These are phyloP conservation scores for Vanessa cardui DNA, from an alignment of 2,888 invertebrate genomes.

Conservation along the genomic window DNA sequence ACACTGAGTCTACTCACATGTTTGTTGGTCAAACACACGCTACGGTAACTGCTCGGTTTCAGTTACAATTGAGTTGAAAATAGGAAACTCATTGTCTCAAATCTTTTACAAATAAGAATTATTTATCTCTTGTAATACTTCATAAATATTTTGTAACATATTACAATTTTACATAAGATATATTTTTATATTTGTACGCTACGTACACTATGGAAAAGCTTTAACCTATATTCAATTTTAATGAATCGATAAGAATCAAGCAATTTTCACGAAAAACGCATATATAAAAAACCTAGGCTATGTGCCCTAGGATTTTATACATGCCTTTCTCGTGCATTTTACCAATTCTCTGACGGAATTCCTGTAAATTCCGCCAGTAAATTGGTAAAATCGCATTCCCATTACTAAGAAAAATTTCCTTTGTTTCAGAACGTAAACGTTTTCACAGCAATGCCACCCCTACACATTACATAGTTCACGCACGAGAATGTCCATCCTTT, in stretches of 20 bases:
- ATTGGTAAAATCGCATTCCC: neutral
- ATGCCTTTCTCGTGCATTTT: no score
- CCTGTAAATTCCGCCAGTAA: neutral
- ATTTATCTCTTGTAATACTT: no score
- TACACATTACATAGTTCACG: slow-evolving; percentile 11
- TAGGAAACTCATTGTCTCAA: neutral
- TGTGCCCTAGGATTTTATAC: no score
- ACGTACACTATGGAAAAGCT: no score
- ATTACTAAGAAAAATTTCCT: neutral
- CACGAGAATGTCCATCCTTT: slow-evolving; percentile 24
- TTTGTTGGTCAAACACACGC: slow-evolving; percentile 23
- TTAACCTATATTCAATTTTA: no score
- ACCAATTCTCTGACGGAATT: no score
- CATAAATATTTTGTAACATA: no score
- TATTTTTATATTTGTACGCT: no score
- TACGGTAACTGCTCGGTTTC: slow-evolving; percentile 18
- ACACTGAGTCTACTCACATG: slow-evolving; percentile 22
- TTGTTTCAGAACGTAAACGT: slow-evolving; percentile 4
- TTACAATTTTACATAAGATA: no score
- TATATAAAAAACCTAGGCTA: no score
- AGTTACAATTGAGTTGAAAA: slow-evolving; percentile 16
- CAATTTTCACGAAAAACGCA: no score
- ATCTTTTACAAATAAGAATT: neutral
- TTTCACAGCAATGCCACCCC: neutral
- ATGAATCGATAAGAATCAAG: no score